Conservation (phyloP, 2,113 vertebrate species). For the Silurus glanis region DNA sequence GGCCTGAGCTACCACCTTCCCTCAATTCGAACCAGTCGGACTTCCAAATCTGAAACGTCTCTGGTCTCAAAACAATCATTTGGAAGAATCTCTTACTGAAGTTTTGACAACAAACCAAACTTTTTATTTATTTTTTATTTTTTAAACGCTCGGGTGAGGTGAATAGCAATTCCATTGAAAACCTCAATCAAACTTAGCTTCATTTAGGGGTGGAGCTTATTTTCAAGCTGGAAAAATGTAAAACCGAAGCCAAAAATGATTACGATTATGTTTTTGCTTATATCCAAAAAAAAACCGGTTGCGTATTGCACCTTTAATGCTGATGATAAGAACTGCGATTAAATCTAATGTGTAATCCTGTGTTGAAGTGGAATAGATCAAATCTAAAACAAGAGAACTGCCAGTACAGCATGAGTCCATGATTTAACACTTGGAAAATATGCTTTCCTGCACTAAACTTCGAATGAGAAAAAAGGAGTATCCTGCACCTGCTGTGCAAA, state of each 20-base stretch:
- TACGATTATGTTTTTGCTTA: not conserved
- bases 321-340: constrained; percentile 18
- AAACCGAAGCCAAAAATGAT: not conserved
- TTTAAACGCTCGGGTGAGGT: not conserved
- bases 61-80: not conserved
- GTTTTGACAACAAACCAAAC: constrained; percentile 12
- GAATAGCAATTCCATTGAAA: not conserved
- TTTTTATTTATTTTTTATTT: not conserved
- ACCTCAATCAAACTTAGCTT: not conserved
- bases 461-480: not conserved
- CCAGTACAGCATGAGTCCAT: not conserved
- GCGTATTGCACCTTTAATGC: constrained; percentile 9
- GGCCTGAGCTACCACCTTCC: no score
- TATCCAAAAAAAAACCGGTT: not conserved
- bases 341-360: not conserved
- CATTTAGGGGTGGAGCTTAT: not conserved
- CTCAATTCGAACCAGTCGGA: not conserved
- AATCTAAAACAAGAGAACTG: not conserved
- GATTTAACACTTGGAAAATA: not conserved
- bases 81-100: not conserved
- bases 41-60: constrained; percentile 12
- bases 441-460: not conserved
- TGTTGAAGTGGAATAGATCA: not conserved
- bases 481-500: not conserved
- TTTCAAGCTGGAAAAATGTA: not conserved